These are phyloP conservation scores for Procambarus virginalis DNA, from an alignment of 1,140 invertebrate species.

Conservation along the genomic window DNA sequence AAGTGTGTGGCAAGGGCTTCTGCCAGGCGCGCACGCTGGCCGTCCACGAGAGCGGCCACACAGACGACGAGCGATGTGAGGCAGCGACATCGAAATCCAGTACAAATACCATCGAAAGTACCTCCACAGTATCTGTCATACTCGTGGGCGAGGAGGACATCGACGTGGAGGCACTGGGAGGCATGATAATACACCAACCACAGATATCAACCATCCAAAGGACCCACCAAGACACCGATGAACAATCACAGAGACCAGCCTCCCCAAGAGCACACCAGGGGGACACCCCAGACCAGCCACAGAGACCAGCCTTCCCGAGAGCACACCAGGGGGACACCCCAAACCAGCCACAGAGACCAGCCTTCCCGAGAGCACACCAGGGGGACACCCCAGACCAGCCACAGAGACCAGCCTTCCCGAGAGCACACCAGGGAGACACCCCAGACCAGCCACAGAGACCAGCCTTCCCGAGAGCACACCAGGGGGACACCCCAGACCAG, in stretches of 20 bases:
- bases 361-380: neutral
- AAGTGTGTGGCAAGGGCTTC: constrained; percentile 80
- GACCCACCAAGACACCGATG: neutral
- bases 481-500: neutral
- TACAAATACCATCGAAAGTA: neutral
- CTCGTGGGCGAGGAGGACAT: neutral
- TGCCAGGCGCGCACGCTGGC: constrained; percentile 73
- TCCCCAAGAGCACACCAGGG: too few species aligned
- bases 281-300: neutral
- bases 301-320: neutral
- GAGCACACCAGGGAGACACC: neutral
- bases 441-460: neutral
- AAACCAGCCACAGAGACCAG: neutral
- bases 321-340: neutral
- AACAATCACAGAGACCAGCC: neutral
- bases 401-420: neutral
- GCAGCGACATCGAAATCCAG: neutral
- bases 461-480: neutral
- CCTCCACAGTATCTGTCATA: too few species aligned
- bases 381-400: neutral
- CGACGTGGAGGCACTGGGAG: neutral
- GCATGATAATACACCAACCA: neutral
- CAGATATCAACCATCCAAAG: too few species aligned
- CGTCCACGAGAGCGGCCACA: constrained; percentile 61
- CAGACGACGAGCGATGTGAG: constrained; percentile 18